Percentiles rank a stretch among this genome's conserved stretches.
Evolutionary conservation across 2,797 vertebrate species (phyloP).

Genomic region (Spheniscus humboldti): DNA sequence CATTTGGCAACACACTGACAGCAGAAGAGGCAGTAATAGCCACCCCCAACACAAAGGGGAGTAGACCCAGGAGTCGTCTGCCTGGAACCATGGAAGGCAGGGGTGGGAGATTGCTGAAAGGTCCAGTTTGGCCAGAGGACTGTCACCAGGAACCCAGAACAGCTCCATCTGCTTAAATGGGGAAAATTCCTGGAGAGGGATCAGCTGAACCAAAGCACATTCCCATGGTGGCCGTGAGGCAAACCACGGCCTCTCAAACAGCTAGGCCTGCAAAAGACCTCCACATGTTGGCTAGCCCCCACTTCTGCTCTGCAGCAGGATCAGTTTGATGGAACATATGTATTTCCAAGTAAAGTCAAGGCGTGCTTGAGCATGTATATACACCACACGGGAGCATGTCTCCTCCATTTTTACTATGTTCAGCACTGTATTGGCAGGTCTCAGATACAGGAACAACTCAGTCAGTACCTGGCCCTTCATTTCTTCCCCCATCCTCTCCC

Average conservation of each 20-base stretch:
- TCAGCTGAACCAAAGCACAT: background rate
- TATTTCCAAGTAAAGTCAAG: background rate
- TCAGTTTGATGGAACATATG: background rate
- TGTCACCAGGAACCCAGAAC: rapidly evolving
- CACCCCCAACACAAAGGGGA: background rate
- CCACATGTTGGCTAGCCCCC: background rate
- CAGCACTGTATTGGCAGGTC: background rate
- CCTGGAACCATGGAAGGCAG: background rate
- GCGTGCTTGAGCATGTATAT: rapidly evolving
- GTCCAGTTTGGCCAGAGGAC: rapidly evolving
- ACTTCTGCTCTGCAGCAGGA: background rate
- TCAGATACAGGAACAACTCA: background rate
- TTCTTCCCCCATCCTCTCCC: background rate
- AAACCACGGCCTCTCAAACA: background rate
- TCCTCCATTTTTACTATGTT: background rate
- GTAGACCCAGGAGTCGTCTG: rapidly evolving
- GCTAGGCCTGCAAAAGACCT: background rate
- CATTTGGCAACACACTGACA: background rate
- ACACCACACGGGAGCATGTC: background rate
- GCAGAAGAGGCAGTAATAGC: background rate
- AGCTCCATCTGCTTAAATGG: background rate
- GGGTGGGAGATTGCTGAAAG: background rate
- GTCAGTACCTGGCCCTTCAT: background rate
- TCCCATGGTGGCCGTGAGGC: rapidly evolving
- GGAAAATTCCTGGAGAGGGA: background rate